These are phyloP conservation scores for Danio jaintianensis DNA, from an alignment of 2,797 vertebrate genomes.

Conservation along the genomic window DNA sequence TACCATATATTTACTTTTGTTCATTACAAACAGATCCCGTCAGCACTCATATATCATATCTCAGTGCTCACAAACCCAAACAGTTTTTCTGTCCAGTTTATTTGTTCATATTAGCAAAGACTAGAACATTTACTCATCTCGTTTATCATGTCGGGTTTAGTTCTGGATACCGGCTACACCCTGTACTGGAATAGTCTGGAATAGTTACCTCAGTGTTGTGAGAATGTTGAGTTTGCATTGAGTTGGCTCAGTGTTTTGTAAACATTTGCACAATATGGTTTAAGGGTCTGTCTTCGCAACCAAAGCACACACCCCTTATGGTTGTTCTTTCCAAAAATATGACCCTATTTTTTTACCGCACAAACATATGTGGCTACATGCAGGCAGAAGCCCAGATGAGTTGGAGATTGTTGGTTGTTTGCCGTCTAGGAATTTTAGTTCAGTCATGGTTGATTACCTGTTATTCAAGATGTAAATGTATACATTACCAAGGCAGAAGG, in stretches of 20 bases:
- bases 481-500: neutral
- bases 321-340: neutral
- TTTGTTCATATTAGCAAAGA: neutral
- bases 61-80: neutral
- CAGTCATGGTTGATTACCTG: neutral
- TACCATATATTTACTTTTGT: neutral
- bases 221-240: slow-evolving; percentile 2
- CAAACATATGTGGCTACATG: neutral
- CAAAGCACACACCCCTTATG: neutral
- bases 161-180: neutral
- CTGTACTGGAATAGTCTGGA: neutral
- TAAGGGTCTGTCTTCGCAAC: neutral
- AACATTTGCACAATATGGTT: slow-evolving; percentile 16
- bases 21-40: too few relatives aligned
- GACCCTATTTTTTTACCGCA: neutral
- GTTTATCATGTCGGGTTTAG: neutral
- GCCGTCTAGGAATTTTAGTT: neutral
- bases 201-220: neutral
- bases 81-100: neutral
- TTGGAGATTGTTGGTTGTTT: neutral
- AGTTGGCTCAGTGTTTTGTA: slow-evolving; percentile 3
- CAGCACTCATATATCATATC: too few relatives aligned
- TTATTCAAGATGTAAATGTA: neutral
- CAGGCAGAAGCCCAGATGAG: neutral
- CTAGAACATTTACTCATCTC: neutral